Conservation (phyloP, 92 coral and sea anemone genomes). For the Galaxea fascicularis region DNA sequence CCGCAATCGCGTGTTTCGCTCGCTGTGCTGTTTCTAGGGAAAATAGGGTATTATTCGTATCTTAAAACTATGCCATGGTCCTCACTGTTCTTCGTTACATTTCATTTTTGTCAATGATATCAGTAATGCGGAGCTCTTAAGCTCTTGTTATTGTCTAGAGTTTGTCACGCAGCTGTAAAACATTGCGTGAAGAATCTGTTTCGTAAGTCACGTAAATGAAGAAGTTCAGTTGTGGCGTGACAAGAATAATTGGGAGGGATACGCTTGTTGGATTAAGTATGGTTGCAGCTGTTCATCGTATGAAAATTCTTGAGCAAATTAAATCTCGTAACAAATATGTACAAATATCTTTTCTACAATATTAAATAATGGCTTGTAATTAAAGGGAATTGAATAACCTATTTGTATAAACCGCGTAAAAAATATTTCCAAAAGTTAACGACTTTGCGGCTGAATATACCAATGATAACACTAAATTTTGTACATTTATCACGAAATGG, state of each 20-base stretch:
- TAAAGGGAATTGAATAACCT: constrained; percentile 20
- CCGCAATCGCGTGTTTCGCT: too few species aligned
- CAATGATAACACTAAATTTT: not conserved
- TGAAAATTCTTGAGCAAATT: constrained; percentile 10
- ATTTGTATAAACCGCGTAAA: not conserved
- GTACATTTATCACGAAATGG: too few species aligned
- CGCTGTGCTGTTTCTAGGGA: too few species aligned
- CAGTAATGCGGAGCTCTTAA: too few species aligned
- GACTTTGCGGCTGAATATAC: constrained; percentile 9
- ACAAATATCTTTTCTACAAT: not conserved
- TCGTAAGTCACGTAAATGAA: not conserved
- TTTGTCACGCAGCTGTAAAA: too few species aligned
- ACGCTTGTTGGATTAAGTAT: not conserved
- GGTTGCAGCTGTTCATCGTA: not conserved
- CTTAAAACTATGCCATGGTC: too few species aligned
- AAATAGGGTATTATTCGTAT: too few species aligned
- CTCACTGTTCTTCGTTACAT: too few species aligned
- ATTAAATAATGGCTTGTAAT: not conserved
- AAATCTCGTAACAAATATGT: not conserved
- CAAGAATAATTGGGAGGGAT: not conserved
- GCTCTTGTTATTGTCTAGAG: too few species aligned
- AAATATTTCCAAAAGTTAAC: not conserved
- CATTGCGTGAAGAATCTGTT: not conserved
- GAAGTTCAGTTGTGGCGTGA: not conserved
- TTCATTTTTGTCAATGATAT: too few species aligned